phyloP scores from a whole-genome alignment of 1,140 invertebrate genomes.

The Trachelipus rathkii region DNA sequence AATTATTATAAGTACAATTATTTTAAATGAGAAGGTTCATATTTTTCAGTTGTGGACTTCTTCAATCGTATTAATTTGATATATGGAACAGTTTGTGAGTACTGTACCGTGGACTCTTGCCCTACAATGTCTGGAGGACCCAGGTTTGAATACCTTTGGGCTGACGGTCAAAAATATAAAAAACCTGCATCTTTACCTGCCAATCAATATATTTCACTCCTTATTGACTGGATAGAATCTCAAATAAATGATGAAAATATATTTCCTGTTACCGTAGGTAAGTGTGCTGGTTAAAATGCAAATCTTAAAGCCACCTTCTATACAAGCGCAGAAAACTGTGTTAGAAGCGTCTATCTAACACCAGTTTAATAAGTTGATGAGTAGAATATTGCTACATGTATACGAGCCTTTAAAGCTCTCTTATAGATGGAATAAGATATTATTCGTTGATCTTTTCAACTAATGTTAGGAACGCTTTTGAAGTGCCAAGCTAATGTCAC shows the following conservation, averaged over 20 bases:
- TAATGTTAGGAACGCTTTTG: too few species aligned
- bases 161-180: slow-evolving; percentile 72
- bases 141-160: slow-evolving; percentile 89
- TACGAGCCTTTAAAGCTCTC: too few species aligned
- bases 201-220: slow-evolving; percentile 74
- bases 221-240: slow-evolving; percentile 92
- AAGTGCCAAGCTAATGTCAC: too few species aligned
- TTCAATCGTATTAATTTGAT: slow-evolving; percentile 94
- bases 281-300: slow-evolving; percentile 38
- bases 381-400: too few species aligned
- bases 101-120: slow-evolving; percentile 78
- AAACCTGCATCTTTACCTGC: slow-evolving; percentile 84
- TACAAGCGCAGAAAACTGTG: too few species aligned
- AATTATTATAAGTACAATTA: too few species aligned
- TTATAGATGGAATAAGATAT: too few species aligned
- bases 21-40: background rate
- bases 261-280: slow-evolving; percentile 75
- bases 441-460: too few species aligned
- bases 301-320: too few species aligned
- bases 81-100: slow-evolving; percentile 84
- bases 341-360: too few species aligned
- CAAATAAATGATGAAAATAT: slow-evolving; percentile 88
- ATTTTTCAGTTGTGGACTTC: slow-evolving; percentile 81
- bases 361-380: too few species aligned
- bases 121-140: slow-evolving; percentile 88